A percentile compares a stretch with the other conserved stretches of the same genome.
phyloP scores from a whole-genome alignment of 2,888 invertebrate genomes.

The Isoperla grammatica region DNA sequence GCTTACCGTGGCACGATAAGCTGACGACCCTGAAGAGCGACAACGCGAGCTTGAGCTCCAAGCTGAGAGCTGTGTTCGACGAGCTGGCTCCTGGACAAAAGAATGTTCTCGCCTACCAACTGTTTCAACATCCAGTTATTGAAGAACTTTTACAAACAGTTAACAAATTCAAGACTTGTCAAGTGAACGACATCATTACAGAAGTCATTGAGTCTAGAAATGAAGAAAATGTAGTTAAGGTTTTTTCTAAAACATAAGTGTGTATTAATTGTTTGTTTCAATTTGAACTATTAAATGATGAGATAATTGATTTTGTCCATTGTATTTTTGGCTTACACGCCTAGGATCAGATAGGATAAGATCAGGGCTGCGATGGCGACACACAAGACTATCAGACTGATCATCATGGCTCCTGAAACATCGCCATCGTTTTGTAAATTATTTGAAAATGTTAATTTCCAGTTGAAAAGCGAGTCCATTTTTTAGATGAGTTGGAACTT shows the following conservation, averaged over 20 bases:
- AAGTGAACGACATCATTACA: not conserved
- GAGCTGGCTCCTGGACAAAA: not conserved
- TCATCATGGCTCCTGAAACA: too few species aligned
- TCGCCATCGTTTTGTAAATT: too few species aligned
- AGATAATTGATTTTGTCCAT: too few species aligned
- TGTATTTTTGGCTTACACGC: too few species aligned
- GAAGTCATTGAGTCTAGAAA: not conserved
- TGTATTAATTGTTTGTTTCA: not conserved
- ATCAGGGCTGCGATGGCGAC: too few species aligned
- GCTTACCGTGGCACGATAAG: conserved; percentile 6
- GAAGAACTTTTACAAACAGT: not conserved
- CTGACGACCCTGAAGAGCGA: not conserved
- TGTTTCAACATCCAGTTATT: not conserved
- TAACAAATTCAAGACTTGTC: not conserved
- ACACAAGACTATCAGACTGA: too few species aligned
- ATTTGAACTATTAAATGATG: too few species aligned
- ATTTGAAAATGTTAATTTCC: too few species aligned
- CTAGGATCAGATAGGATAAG: too few species aligned
- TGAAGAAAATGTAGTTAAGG: not conserved
- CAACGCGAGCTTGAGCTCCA: not conserved
- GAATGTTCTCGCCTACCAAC: not conserved
- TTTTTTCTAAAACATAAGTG: not conserved
- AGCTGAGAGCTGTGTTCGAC: not conserved
- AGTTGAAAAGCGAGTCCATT: too few species aligned
- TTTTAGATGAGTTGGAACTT: too few species aligned